A percentile compares a stretch with the other conserved stretches of the same genome.
phyloP scores from a whole-genome alignment of 2,797 vertebrate species.

The Premnoplex brunnescens region DNA sequence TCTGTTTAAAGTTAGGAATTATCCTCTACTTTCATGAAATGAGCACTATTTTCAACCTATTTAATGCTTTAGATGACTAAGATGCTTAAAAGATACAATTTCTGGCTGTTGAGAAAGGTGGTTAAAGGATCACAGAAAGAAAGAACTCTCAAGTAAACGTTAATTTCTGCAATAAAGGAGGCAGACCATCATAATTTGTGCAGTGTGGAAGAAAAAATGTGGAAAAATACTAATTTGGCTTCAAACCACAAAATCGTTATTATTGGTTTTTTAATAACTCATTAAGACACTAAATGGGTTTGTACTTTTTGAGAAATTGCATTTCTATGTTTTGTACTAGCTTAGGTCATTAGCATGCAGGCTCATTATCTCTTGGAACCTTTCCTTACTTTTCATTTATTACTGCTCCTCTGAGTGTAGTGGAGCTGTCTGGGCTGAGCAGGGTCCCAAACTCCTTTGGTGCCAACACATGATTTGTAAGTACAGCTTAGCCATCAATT shows the following conservation, averaged over 20 bases:
- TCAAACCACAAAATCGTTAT: not conserved
- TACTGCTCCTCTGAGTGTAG: slow-evolving; percentile 46
- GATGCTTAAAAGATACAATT: not conserved
- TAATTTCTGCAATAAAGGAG: not conserved
- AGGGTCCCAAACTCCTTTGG: slow-evolving; percentile 19
- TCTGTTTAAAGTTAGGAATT: not conserved
- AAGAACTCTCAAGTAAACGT: not conserved
- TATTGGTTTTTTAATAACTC: slow-evolving; percentile 10
- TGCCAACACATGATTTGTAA: slow-evolving; percentile 35
- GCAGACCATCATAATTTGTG: not conserved
- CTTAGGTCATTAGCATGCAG: slow-evolving; percentile 33
- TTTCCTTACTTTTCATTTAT: slow-evolving; percentile 48
- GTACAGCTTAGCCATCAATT: slow-evolving; percentile 49
- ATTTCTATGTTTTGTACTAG: slow-evolving; percentile 7
- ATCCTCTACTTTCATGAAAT: not conserved
- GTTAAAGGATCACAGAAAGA: not conserved
- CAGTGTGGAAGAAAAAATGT: not conserved
- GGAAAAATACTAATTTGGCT: not conserved
- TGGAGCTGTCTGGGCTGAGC: slow-evolving; percentile 36
- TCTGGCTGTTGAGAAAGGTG: not conserved
- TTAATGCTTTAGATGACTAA: not conserved
- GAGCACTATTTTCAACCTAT: not conserved
- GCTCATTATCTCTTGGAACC: slow-evolving; percentile 49
- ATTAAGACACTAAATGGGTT: slow-evolving; percentile 13
- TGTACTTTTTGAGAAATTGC: slow-evolving; percentile 24